Conservation (phyloP, 2,888 invertebrate genomes). For the Ypsolopha sequella region DNA sequence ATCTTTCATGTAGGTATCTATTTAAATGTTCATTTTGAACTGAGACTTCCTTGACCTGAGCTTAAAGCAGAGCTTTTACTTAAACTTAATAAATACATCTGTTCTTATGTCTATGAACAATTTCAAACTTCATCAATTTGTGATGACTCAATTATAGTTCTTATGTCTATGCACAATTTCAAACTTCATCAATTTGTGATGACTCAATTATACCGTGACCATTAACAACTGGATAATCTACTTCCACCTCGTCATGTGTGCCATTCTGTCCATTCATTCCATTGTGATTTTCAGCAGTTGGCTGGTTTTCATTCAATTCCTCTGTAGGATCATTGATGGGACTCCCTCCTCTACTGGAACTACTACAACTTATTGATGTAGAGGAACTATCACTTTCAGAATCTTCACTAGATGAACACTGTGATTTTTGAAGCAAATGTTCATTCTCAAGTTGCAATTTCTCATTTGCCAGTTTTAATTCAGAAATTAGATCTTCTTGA, state of each 20-base stretch:
- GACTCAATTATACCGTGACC: conserved; percentile 38
- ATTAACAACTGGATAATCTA: conserved; percentile 37
- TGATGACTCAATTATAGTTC: conserved; percentile 21
- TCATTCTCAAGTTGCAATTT: conserved; percentile 74
- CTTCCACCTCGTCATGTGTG: conserved; percentile 2
- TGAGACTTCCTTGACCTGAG: too few relatives aligned
- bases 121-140: conserved; percentile 4
- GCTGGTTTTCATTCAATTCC: conserved; percentile 14
- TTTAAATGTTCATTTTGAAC: too few relatives aligned
- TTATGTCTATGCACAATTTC: not conserved
- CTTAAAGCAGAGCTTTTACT: too few relatives aligned
- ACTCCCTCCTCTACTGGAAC: conserved; percentile 45
- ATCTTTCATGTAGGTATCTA: too few relatives aligned
- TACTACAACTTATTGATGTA: conserved; percentile 54
- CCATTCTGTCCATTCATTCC: conserved; percentile 20
- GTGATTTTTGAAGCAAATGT: conserved; percentile 54
- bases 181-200: conserved; percentile 5
- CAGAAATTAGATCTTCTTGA: conserved; percentile 73
- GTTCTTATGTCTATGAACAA: too few relatives aligned
- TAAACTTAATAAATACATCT: too few relatives aligned
- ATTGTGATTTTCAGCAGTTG: conserved; percentile 22
- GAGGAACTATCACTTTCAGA: conserved; percentile 74
- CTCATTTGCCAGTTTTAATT: conserved; percentile 73
- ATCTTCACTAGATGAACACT: conserved; percentile 61
- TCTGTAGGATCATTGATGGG: conserved; percentile 16